Base-by-base conservation (phyloP, 2,888 invertebrate genomes). In the Candidula unifasciata region DNA sequence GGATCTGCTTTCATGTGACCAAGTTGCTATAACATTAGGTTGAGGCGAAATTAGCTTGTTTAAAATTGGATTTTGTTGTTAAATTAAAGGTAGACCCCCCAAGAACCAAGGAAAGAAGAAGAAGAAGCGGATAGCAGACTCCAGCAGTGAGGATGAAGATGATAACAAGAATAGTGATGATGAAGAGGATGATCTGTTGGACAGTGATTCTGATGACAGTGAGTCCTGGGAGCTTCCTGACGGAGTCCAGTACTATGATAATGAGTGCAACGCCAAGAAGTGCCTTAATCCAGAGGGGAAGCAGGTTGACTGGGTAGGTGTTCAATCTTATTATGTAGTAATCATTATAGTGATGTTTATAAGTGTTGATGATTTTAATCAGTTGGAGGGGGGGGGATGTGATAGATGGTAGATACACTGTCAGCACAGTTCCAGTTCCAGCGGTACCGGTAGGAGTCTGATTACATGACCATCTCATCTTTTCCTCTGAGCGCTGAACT, bases 271-370 rank as follows among this genome's bases (percentile, higher is more conserved):
- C 54, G 84, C 84, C 24, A 33, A 27, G 10, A 73, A 73, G 52
- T 84, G 84, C 54, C 13, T 73, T 18, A 80, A 84, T 66, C 84
- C 84, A 30, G 73, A 33, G 6, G 84, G 84, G 24, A 73, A 71
- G n/a, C 30, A 73, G 30, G 84, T 84, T 35, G 80, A 84, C 52
- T 84, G 84, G 84, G 84, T 84, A 80, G 64, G 83, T 71, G 10
- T 0, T 27, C 6, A 21, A 5, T 24, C 21, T 13, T 60, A 24
- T 16, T 3, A 64, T 64, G 3, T 64, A 0, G 16, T n/a, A 24
- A 64, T 64, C n/a, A 64, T 64, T 64, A 64, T 16, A 13, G 21
- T 64, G 21, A 64, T 16, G 21, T 64, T n/a, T n/a, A n/a, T 64
- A 64, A n/a, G 64, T 64, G 21, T 64, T n/a, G 18, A n/a, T 27